Conservation (phyloP, 2,797 vertebrate genomes). For the Phrynocephalus forsythii region DNA sequence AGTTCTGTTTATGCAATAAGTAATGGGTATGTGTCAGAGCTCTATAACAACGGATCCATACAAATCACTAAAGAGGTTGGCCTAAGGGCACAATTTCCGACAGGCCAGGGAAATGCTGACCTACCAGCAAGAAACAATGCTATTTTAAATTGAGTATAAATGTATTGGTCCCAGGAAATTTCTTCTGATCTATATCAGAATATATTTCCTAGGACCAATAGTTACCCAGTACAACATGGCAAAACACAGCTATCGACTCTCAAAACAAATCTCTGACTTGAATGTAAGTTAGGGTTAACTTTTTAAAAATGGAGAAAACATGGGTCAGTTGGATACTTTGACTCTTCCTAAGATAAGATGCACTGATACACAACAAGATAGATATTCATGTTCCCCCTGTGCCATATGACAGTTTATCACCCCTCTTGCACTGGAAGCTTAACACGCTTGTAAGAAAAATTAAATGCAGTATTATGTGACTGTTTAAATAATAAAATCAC, state of each 20-base stretch:
- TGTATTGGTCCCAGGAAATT: slow-evolving; percentile 10
- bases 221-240: slow-evolving; percentile 9
- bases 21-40: not conserved
- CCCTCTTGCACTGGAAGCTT: slow-evolving; percentile 51
- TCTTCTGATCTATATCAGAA: not conserved
- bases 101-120: not conserved
- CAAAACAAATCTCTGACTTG: not conserved
- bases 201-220: too few species aligned
- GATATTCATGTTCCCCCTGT: slow-evolving; percentile 37
- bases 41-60: not conserved
- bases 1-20: not conserved
- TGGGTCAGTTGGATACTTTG: slow-evolving; percentile 50
- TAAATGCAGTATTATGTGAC: slow-evolving; percentile 57
- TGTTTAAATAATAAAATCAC: slow-evolving; percentile 64
- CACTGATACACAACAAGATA: slow-evolving; percentile 41
- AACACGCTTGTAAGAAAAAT: slow-evolving; percentile 57
- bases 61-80: fast-evolving
- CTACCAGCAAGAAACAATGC: slow-evolving; percentile 24
- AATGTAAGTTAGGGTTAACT: slow-evolving; percentile 4
- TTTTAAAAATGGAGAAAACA: slow-evolving; percentile 47
- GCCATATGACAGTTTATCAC: slow-evolving; percentile 46
- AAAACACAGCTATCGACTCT: not conserved
- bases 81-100: not conserved
- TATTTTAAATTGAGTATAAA: slow-evolving; percentile 15
- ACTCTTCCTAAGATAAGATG: slow-evolving; percentile 31